Base-by-base conservation (phyloP, 1,140 invertebrate genomes). In the Arctopsyche grandis region DNA sequence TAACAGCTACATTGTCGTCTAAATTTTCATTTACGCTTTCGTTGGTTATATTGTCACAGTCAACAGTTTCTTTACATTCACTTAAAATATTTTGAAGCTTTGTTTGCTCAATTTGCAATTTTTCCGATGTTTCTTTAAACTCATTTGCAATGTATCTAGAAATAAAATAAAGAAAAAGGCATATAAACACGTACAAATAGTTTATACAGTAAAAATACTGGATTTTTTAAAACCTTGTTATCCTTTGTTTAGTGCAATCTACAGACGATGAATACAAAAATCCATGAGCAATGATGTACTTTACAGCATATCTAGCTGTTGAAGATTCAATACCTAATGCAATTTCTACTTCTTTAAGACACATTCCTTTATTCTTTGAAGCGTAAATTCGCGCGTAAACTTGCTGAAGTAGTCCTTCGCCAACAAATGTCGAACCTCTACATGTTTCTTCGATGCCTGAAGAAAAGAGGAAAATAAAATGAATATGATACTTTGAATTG, bases 361-460 rank as follows among this genome's bases (percentile, higher is more conserved):
- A 44, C 0, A 79, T 16, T 0, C 81, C 81, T 38, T 29, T 60
- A 14, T 24, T 38, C 4, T 77, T 73, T 0, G 76, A 26, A n/a
- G 44, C 38, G 43, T 22, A 29, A 14, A 80, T 77, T 9, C 26
- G 71, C n/a, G 24, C 12, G 69, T 79, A 80, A 14, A 69, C 66
- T 66, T 82, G 79, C 19, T 66, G 73, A 14, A 80, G 10, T 19
- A 82, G 16, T 16, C 29, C 38, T 69, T 82, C 79, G 0, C 79
- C 73, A 22, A 80, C 38, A n/a, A 58, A 21, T 16, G 46, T 19
- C 14, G 75, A 78, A 19, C 81, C 81, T 22, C 12, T 60, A 38
- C 3, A 38, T 60, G 56, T 7, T 9, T 60, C 56, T 60, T 9
- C n/a, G n/a, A n/a, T n/a, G n/a, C n/a, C n/a, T n/a, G n/a, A n/a